Conservation (phyloP, 2,113 vertebrate genomes). For the Tychaedon coryphoeus region DNA sequence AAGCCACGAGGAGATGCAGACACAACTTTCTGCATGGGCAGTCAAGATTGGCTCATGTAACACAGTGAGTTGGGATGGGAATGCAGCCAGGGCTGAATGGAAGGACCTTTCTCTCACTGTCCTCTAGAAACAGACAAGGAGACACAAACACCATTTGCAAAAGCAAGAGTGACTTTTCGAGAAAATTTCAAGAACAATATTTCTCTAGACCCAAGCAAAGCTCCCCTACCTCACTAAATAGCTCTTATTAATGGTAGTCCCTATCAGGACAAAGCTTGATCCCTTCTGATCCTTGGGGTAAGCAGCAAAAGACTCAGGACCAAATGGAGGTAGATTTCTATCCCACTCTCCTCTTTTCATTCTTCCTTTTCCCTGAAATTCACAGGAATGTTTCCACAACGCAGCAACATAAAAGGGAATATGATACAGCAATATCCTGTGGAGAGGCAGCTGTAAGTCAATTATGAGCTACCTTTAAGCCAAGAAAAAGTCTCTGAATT, state of each 20-base stretch:
- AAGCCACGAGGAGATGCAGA: neutral
- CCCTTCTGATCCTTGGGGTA: neutral
- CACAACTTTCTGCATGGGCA: neutral
- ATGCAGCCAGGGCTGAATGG: neutral
- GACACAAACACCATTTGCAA: neutral
- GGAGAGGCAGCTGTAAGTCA: conserved; percentile 37
- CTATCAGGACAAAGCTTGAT: neutral
- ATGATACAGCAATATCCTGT: conserved; percentile 10
- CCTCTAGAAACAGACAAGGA: neutral
- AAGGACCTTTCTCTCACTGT: neutral
- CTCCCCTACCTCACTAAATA: rapidly evolving
- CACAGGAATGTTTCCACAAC: neutral
- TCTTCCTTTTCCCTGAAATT: neutral
- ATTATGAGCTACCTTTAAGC: conserved; percentile 40
- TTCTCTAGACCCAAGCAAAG: neutral
- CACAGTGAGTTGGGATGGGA: rapidly evolving
- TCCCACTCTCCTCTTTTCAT: neutral
- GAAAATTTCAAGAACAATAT: neutral
- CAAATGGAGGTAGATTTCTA: neutral
- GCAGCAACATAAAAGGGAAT: conserved; percentile 7
- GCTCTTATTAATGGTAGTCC: neutral
- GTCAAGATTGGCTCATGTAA: neutral
- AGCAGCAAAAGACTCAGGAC: neutral
- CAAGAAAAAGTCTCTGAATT: conserved; percentile 37
- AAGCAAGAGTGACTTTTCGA: neutral